phyloP scores from a whole-genome alignment of 1,140 invertebrate species.

The Myzus persicae region DNA sequence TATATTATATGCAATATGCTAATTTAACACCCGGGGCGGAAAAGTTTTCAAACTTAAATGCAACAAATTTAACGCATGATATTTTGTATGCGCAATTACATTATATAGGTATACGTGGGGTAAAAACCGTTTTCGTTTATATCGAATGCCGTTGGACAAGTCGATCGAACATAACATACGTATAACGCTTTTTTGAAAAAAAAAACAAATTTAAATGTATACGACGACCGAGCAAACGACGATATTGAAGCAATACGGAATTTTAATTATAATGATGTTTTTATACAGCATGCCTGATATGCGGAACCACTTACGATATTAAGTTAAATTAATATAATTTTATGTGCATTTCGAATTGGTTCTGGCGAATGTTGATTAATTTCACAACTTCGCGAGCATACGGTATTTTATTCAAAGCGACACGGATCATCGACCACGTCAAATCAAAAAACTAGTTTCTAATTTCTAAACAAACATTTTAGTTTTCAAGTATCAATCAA shows the following conservation, averaged over 20 bases:
- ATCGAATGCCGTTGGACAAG: neutral
- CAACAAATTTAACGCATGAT: neutral
- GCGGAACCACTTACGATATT: neutral
- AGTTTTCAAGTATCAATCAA: neutral
- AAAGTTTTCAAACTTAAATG: neutral
- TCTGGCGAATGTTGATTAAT: conserved; percentile 26
- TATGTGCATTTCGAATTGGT: neutral
- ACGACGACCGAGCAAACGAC: neutral
- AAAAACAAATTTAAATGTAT: neutral
- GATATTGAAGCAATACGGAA: neutral
- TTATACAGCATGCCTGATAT: neutral
- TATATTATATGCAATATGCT: neutral
- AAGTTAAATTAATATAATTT: neutral
- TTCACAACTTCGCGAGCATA: neutral
- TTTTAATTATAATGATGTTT: neutral
- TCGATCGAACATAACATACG: neutral
- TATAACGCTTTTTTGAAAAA: neutral
- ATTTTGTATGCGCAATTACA: neutral
- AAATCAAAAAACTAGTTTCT: conserved; percentile 35
- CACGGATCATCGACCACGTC: neutral
- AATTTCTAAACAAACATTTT: neutral
- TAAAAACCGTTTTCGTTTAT: neutral
- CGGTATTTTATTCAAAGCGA: neutral
- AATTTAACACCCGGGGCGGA: neutral
- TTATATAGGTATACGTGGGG: too few species aligned